These are phyloP conservation scores for Pelagia noctiluca DNA, from an alignment of 30 jellyfish, hydroid and myxozoan genomes.

Conservation along the genomic window DNA sequence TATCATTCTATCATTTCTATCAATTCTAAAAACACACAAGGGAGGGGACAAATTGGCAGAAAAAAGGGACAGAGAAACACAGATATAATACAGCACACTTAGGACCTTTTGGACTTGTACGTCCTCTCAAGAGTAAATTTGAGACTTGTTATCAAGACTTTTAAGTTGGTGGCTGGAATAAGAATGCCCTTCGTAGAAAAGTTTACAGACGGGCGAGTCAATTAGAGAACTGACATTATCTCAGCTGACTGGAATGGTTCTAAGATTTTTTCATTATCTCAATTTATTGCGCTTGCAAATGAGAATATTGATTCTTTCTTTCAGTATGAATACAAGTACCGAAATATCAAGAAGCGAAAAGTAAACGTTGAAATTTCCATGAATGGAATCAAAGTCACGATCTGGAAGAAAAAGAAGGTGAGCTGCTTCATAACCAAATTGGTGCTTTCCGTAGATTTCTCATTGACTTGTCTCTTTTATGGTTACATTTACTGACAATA, in stretches of 20 bases:
- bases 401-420: constrained; percentile 84
- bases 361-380: constrained; percentile 87
- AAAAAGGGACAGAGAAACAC: too few species aligned
- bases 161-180: too few species aligned
- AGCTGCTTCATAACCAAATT: background rate
- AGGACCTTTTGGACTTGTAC: too few species aligned
- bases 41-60: too few species aligned
- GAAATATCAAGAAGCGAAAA: constrained; percentile 92
- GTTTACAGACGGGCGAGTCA: too few species aligned
- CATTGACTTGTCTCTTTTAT: background rate
- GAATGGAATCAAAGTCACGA: constrained; percentile 79
- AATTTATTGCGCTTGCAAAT: background rate
- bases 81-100: too few species aligned
- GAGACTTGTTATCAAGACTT: too few species aligned
- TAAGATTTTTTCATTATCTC: background rate
- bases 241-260: background rate
- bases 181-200: too few species aligned
- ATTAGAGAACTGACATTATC: too few species aligned
- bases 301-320: background rate
- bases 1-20: too few species aligned
- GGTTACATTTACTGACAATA: background rate
- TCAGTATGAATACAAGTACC: constrained; percentile 96
- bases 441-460: background rate
- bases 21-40: too few species aligned
- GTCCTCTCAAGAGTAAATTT: too few species aligned